phyloP scores from a whole-genome alignment of 2,888 invertebrate genomes.

The Nomada flava region DNA sequence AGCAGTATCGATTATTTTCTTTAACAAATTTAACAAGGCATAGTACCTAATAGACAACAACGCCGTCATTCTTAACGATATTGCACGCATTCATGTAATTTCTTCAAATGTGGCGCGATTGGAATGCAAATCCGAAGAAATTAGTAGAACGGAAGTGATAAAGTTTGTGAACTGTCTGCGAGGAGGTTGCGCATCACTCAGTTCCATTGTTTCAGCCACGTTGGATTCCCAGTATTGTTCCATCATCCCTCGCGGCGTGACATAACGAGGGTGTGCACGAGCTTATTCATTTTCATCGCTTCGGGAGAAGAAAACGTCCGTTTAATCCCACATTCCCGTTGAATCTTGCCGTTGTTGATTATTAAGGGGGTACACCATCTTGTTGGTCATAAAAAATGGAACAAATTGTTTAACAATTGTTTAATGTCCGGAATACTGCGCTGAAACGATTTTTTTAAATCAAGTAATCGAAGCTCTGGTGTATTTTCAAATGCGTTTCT shows the following conservation, averaged over 20 bases:
- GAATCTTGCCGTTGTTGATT: not conserved
- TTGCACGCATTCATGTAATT: not conserved
- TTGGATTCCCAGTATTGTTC: constrained; percentile 42
- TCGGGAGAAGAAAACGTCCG: constrained; percentile 6
- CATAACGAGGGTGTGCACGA: constrained; percentile 61
- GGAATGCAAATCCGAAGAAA: not conserved
- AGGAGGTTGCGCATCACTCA: constrained; percentile 16
- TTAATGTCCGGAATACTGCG: too few species aligned
- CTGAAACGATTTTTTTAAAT: too few species aligned
- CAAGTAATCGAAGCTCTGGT: too few species aligned
- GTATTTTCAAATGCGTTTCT: too few species aligned
- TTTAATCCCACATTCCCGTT: not conserved
- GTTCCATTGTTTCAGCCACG: constrained; percentile 52
- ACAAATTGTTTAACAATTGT: too few species aligned
- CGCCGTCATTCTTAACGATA: not conserved
- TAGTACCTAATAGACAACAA: not conserved
- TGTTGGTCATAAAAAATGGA: too few species aligned
- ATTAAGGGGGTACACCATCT: not conserved
- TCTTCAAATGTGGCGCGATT: constrained; percentile 2
- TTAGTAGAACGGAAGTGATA: constrained; percentile 1
- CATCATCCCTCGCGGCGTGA: constrained; percentile 61
- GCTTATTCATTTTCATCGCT: constrained; percentile 76
- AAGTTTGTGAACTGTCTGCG: constrained; percentile 26
- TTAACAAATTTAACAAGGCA: not conserved
- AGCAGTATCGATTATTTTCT: too few species aligned